A percentile compares a stretch with the other conserved stretches of the same genome.
Conservation (phyloP, 2,113 vertebrate genomes). For the Nicator chloris region DNA sequence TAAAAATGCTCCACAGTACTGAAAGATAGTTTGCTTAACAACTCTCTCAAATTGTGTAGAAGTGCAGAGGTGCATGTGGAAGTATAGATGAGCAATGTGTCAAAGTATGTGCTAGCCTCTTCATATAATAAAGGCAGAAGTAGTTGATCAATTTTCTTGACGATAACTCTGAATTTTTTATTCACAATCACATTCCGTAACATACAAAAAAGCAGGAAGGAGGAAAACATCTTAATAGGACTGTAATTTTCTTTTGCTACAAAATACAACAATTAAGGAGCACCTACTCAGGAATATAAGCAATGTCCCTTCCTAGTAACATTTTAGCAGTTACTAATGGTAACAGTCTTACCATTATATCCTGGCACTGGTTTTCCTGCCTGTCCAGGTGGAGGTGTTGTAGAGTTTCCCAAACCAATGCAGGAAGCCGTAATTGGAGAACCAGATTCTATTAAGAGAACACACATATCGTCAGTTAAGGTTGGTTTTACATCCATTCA, state of each 20-base stretch:
- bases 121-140: background rate
- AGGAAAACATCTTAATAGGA: background rate
- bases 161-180: background rate
- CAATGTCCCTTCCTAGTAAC: background rate
- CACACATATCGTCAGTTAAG: background rate
- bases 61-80: background rate
- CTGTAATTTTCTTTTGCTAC: background rate
- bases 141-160: background rate
- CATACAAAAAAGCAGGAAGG: background rate
- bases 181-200: background rate
- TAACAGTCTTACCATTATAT: slow-evolving; percentile 87
- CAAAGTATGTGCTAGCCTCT: background rate
- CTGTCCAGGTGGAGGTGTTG: slow-evolving; percentile 88
- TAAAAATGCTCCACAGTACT: background rate
- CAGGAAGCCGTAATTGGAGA: slow-evolving; percentile 92
- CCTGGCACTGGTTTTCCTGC: slow-evolving; percentile 92
- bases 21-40: background rate
- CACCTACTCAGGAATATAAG: background rate
- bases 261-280: background rate
- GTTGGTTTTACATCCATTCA: background rate
- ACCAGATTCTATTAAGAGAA: slow-evolving; percentile 83
- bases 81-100: background rate
- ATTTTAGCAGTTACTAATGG: too few relatives aligned
- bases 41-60: background rate
- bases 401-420: slow-evolving; percentile 85